Evolutionary conservation across 2,797 vertebrate genomes (phyloP).

Genomic region (Rhabdomys pumilio): DNA sequence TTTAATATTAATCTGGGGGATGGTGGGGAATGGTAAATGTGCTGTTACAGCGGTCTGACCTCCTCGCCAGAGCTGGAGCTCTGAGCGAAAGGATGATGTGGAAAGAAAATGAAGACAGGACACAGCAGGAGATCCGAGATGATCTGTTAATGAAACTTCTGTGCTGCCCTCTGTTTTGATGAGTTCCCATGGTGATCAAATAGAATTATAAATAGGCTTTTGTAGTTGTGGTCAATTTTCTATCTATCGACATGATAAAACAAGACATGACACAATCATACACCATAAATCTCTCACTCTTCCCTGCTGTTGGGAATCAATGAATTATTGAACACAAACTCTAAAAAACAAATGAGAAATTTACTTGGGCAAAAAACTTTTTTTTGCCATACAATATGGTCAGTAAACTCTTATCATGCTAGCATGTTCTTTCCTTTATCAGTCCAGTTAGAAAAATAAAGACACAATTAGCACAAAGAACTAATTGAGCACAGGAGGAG

Average conservation of each 20-base stretch:
- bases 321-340: conserved; percentile 95
- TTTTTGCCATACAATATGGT: conserved; percentile 88
- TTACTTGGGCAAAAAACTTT: conserved; percentile 92
- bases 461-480: conserved; percentile 83
- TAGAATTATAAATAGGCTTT: conserved; percentile 95
- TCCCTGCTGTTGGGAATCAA: conserved; percentile 93
- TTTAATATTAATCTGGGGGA: conserved; percentile 96
- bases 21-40: conserved; percentile 92
- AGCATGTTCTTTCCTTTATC: conserved; percentile 28
- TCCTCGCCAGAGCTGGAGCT: conserved; percentile 90
- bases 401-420: conserved; percentile 72
- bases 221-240: conserved; percentile 96
- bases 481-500: conserved; percentile 85
- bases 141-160: conserved; percentile 95
- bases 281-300: conserved; percentile 94
- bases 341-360: conserved; percentile 92
- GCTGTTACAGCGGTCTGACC: conserved; percentile 91
- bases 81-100: conserved; percentile 91
- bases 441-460: conserved; percentile 82
- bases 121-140: conserved; percentile 92
- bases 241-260: conserved; percentile 95
- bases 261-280: conserved; percentile 96
- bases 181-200: conserved; percentile 96
- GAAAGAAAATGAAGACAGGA: conserved; percentile 94
- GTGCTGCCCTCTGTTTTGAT: conserved; percentile 93